Evolutionary conservation across 2,113 vertebrate genomes (phyloP).

Genomic region (Engystomops pustulosus): DNA sequence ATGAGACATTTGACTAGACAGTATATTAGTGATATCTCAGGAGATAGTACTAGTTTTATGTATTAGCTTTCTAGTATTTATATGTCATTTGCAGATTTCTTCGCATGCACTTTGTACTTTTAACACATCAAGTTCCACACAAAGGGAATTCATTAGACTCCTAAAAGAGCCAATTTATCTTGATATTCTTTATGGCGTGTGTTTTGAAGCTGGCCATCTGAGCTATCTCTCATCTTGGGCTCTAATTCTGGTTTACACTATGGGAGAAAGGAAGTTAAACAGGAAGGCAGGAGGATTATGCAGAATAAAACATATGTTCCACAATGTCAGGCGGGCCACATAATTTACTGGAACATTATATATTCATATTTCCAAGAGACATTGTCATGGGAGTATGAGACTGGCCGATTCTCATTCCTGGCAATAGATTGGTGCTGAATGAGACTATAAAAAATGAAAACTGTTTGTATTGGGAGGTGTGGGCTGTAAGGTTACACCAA

Average conservation of each 20-base stretch:
- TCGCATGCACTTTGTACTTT: slow-evolving; percentile 28
- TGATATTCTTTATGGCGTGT: slow-evolving; percentile 50
- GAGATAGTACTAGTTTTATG: neutral
- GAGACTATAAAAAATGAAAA: neutral
- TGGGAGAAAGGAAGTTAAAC: slow-evolving; percentile 52
- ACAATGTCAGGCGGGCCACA: slow-evolving; percentile 49
- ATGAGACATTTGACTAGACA: too few species aligned
- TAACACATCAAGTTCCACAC: slow-evolving; percentile 7
- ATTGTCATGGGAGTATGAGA: slow-evolving; percentile 48
- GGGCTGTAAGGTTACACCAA: slow-evolving; percentile 57
- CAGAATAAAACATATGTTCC: slow-evolving; percentile 59
- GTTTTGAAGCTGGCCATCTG: slow-evolving; percentile 54
- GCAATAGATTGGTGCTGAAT: slow-evolving; percentile 24
- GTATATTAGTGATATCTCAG: too few species aligned
- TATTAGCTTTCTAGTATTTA: neutral
- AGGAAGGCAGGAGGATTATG: slow-evolving; percentile 54
- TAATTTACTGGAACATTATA: slow-evolving; percentile 58
- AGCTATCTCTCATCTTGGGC: slow-evolving; percentile 53
- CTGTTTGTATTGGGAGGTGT: slow-evolving; percentile 51
- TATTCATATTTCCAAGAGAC: slow-evolving; percentile 58
- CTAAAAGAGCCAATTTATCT: slow-evolving; percentile 36
- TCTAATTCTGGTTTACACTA: slow-evolving; percentile 47
- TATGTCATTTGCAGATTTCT: neutral
- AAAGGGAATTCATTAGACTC: slow-evolving; percentile 40
- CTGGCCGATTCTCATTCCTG: slow-evolving; percentile 43